A percentile compares a stretch with the other conserved stretches of the same genome.
Evolutionary conservation across 2,888 invertebrate species (phyloP).

Genomic region (Ochropleura plecta): DNA sequence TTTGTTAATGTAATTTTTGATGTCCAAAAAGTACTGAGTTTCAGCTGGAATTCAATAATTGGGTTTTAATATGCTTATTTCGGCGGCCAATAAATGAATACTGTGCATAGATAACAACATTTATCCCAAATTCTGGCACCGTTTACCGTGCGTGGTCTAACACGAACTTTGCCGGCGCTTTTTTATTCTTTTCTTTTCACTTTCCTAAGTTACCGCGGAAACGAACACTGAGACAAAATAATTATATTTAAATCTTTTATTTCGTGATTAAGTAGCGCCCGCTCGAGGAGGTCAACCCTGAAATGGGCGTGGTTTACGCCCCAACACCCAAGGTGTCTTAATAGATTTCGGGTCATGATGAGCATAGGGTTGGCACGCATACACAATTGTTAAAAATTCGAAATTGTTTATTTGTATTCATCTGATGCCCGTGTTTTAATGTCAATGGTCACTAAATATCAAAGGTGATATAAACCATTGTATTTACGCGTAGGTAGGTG

Average conservation of each 20-base stretch:
- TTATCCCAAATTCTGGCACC: not conserved
- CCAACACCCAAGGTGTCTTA: not conserved
- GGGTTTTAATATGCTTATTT: not conserved
- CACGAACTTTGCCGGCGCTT: not conserved
- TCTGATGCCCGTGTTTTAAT: slow-evolving; percentile 1
- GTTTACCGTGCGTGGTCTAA: not conserved
- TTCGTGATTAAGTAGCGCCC: too few species aligned
- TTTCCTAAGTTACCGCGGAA: not conserved
- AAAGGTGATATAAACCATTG: slow-evolving; percentile 7
- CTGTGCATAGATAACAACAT: not conserved
- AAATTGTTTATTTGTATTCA: slow-evolving; percentile 5
- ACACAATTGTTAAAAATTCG: not conserved
- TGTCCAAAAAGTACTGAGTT: not conserved
- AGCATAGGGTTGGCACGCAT: not conserved
- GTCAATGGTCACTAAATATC: slow-evolving; percentile 13
- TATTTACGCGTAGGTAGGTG: not conserved
- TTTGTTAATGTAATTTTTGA: not conserved
- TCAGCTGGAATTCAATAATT: not conserved
- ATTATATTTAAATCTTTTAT: not conserved
- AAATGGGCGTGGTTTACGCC: not conserved
- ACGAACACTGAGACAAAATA: not conserved
- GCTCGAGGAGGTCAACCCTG: not conserved
- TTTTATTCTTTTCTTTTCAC: not conserved
- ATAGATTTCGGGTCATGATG: too few species aligned
- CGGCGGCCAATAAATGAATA: not conserved